Conservation (phyloP, 1,140 invertebrate genomes). For the Araneus ventricosus region DNA sequence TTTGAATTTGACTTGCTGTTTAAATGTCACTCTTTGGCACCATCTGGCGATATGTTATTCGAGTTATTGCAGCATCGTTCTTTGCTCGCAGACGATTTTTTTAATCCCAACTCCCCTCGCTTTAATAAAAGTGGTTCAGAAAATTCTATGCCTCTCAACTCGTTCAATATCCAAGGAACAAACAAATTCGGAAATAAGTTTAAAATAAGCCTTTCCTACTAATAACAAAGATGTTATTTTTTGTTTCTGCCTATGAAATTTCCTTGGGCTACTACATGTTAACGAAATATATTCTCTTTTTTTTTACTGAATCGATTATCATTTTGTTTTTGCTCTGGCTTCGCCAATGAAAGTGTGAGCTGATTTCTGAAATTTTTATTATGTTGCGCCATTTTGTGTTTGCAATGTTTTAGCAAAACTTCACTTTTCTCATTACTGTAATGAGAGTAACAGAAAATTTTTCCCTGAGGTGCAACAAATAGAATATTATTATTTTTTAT, state of each 20-base stretch:
- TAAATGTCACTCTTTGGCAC: slow-evolving; percentile 26
- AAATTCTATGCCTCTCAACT: background rate
- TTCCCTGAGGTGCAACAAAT: too few relatives aligned
- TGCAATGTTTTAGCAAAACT: too few relatives aligned
- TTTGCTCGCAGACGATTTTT: background rate
- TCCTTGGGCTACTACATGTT: background rate
- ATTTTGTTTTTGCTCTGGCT: background rate
- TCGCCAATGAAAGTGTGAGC: too few relatives aligned
- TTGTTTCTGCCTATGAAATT: background rate
- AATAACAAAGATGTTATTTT: background rate
- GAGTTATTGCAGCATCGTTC: background rate
- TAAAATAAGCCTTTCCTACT: background rate
- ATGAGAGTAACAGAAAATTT: too few relatives aligned
- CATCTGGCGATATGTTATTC: slow-evolving; percentile 39
- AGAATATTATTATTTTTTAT: too few relatives aligned
- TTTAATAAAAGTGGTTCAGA: slow-evolving; percentile 18
- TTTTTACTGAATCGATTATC: background rate
- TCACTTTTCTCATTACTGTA: too few relatives aligned
- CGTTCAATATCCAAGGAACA: slow-evolving; percentile 4
- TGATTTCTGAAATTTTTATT: too few relatives aligned
- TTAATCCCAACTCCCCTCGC: background rate
- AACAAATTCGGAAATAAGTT: background rate
- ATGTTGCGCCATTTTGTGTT: too few relatives aligned
- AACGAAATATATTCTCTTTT: background rate
- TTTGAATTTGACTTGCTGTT: slow-evolving; percentile 28